Conservation (phyloP, 1,140 invertebrate species). For the Orchesella cincta region DNA sequence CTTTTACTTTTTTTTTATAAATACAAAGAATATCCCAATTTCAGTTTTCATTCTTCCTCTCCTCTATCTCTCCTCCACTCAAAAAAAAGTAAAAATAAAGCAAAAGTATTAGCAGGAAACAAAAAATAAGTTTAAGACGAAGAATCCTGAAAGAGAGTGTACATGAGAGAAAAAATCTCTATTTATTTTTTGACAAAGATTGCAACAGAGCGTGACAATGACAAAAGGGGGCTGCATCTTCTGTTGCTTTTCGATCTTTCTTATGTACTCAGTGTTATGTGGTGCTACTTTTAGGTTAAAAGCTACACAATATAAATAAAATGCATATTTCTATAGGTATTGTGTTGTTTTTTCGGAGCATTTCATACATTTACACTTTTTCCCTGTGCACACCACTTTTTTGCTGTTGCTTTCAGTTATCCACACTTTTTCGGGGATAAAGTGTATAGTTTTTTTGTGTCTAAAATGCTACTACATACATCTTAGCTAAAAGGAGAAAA, state of each 20-base stretch:
- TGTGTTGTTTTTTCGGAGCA: no score
- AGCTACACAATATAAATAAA: not conserved
- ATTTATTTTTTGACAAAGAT: not conserved
- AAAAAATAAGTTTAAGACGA: not conserved
- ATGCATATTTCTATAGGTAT: no score
- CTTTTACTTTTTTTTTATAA: not conserved
- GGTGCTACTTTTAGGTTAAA: not conserved
- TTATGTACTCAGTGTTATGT: not conserved
- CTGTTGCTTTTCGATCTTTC: not conserved
- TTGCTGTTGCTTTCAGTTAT: no score
- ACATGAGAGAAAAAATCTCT: not conserved
- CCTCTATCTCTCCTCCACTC: not conserved
- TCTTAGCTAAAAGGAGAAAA: no score
- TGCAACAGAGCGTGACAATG: conserved; percentile 20
- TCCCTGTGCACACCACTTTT: not conserved
- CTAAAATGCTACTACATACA: no score
- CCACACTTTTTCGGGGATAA: no score
- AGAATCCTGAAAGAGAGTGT: not conserved
- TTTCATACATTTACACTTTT: not conserved
- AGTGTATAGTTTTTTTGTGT: no score
- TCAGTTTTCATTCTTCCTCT: not conserved
- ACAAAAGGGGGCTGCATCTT: not conserved
- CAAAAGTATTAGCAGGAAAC: not conserved
- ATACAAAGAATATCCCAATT: not conserved
- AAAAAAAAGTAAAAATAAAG: not conserved